Percentiles rank a stretch among this genome's conserved stretches.
Conservation (phyloP, 1,140 invertebrate genomes). For the Teleopsis dalmanni region DNA sequence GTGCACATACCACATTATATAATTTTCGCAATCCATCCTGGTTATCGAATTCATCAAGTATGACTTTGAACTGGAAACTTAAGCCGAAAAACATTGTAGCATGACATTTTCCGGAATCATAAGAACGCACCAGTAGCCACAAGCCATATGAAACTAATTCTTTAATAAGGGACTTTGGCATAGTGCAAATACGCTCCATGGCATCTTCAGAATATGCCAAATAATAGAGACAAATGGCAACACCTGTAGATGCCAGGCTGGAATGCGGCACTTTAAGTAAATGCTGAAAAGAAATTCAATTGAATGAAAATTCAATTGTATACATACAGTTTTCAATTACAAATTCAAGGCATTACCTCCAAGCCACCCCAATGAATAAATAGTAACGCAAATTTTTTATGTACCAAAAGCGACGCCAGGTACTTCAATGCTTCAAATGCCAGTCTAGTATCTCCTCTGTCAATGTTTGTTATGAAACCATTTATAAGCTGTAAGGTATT, state of each 20-base stretch:
- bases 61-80: conserved; percentile 84
- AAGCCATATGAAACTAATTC: conserved; percentile 80
- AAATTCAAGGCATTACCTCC: conserved; percentile 47
- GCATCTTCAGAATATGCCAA: conserved; percentile 95
- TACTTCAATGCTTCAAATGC: conserved; percentile 94
- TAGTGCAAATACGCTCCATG: conserved; percentile 87
- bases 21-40: conserved; percentile 87
- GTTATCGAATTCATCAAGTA: conserved; percentile 86
- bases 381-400: conserved; percentile 96
- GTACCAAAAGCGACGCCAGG: conserved; percentile 84
- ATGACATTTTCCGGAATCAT: conserved; percentile 91
- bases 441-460: conserved; percentile 81
- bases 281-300: conserved; percentile 46
- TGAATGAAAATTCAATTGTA: not conserved
- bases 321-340: not conserved
- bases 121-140: conserved; percentile 91
- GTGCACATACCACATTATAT: conserved; percentile 77
- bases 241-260: conserved; percentile 89
- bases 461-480: conserved; percentile 81
- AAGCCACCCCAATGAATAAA: conserved; percentile 82
- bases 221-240: conserved; percentile 93
- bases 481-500: conserved; percentile 83
- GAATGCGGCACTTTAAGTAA: conserved; percentile 83
- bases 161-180: conserved; percentile 68
- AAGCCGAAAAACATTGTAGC: conserved; percentile 96